Conservation (phyloP, 2,888 invertebrate species). For the Tyria jacobaeae region DNA sequence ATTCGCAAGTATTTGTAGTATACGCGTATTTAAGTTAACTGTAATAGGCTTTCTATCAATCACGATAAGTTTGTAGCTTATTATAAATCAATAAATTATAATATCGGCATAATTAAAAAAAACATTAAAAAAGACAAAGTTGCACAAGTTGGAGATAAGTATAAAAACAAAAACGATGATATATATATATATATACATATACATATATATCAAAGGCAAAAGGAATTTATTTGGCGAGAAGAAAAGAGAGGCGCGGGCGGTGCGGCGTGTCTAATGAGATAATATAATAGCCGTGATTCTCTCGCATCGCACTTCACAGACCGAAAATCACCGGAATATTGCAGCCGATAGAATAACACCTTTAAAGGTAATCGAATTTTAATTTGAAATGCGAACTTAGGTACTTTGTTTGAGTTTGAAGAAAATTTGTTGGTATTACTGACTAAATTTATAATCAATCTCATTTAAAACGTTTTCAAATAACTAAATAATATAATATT, state of each 20-base stretch:
- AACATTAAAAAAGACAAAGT: conserved; percentile 21
- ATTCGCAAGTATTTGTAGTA: conserved; percentile 82
- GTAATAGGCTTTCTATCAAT: conserved; percentile 58
- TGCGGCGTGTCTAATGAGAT: conserved; percentile 84
- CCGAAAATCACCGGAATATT: conserved; percentile 82
- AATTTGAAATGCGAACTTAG: conserved; percentile 33
- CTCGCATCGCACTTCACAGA: conserved; percentile 72
- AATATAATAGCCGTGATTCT: conserved; percentile 85
- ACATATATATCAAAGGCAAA: conserved; percentile 72
- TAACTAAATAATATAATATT: too few relatives aligned
- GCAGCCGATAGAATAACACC: conserved; percentile 65
- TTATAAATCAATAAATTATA: not conserved
- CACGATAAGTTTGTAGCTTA: conserved; percentile 2
- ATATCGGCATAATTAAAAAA: conserved; percentile 19
- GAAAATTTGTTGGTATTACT: not conserved
- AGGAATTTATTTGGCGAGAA: conserved; percentile 81
- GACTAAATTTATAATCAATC: too few relatives aligned
- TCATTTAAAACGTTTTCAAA: too few relatives aligned
- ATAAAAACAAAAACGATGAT: conserved; percentile 65
- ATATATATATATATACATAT: too few relatives aligned
- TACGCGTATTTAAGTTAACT: conserved; percentile 70
- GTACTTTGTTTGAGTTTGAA: not conserved
- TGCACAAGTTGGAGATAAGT: conserved; percentile 37
- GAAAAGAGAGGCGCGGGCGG: conserved; percentile 69
- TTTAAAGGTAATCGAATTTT: conserved; percentile 55